phyloP scores from a whole-genome alignment of 2,888 invertebrate genomes.

The Anarsia innoxiella region DNA sequence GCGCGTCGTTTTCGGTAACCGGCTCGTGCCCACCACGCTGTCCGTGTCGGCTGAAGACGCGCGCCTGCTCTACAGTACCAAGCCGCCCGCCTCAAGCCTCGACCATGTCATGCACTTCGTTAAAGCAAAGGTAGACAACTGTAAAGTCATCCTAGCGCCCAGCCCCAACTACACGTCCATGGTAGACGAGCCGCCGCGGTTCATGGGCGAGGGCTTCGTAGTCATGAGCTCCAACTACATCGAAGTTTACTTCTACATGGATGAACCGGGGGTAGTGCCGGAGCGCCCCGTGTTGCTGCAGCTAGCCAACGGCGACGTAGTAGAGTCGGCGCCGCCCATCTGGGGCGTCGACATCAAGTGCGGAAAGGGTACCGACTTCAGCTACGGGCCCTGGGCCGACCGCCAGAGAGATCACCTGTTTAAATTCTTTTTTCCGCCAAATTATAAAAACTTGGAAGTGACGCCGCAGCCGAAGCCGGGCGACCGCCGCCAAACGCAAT shows the following conservation, averaged over 20 bases:
- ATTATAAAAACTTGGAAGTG: conserved; percentile 85
- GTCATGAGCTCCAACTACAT: conserved; percentile 96
- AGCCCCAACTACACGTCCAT: conserved; percentile 95
- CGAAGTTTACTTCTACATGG: conserved; percentile 97
- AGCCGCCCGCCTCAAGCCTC: conserved; percentile 93
- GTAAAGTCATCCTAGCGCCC: conserved; percentile 96
- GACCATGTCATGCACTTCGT: conserved; percentile 97
- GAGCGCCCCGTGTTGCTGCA: conserved; percentile 92
- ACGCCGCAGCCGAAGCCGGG: conserved; percentile 90
- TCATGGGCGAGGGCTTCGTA: conserved; percentile 99
- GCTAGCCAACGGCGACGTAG: conserved; percentile 93
- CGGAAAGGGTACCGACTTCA: conserved; percentile 96
- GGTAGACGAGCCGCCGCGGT: conserved; percentile 94
- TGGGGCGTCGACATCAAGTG: conserved; percentile 98
- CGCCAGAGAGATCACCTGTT: conserved; percentile 96
- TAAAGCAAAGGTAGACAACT: conserved; percentile 95
- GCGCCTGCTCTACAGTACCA: conserved; percentile 95
- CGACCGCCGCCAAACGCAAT: conserved; percentile 90
- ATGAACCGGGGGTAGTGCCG: conserved; percentile 95
- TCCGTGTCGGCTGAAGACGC: conserved; percentile 95
- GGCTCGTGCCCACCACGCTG: conserved; percentile 93
- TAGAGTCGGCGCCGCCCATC: conserved; percentile 94
- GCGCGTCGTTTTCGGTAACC: conserved; percentile 95
- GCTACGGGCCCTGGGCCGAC: conserved; percentile 99
- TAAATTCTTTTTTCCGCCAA: conserved; percentile 96